Conservation (phyloP, 1,140 invertebrate species). For the Sycobia sp. region DNA sequence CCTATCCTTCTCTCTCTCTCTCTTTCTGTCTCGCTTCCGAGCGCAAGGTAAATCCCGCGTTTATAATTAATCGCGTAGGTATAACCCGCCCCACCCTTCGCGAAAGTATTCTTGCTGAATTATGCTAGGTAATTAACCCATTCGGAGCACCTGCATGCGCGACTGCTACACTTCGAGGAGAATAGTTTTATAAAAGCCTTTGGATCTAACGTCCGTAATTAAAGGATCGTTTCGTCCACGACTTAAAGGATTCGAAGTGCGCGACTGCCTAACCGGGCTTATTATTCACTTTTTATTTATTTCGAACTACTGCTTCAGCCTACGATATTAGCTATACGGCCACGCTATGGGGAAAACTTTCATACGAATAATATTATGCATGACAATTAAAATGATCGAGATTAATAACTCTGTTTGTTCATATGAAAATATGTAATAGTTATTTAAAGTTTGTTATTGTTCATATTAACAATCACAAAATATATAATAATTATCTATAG, state of each 20-base stretch:
- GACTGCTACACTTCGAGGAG: conserved; percentile 13
- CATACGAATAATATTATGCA: too few species aligned
- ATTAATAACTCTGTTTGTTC: too few species aligned
- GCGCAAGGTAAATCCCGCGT: conserved; percentile 7
- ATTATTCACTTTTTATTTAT: conserved; percentile 4
- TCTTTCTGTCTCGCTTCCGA: too few species aligned
- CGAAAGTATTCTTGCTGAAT: conserved; percentile 33
- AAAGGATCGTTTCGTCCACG: conserved; percentile 24
- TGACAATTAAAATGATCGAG: too few species aligned
- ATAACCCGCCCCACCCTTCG: not conserved
- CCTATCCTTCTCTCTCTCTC: too few species aligned
- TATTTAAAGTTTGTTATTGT: too few species aligned
- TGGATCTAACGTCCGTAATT: conserved; percentile 28
- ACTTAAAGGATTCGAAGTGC: not conserved
- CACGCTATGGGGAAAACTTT: too few species aligned
- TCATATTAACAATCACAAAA: too few species aligned
- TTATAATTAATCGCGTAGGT: conserved; percentile 25
- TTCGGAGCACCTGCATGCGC: conserved; percentile 37
- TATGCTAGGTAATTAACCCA: conserved; percentile 37
- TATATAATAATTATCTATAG: too few species aligned
- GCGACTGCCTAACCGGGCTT: not conserved
- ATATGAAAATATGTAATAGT: too few species aligned
- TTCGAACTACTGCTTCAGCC: too few species aligned
- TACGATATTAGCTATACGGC: too few species aligned
- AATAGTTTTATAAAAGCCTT: conserved; percentile 32